Base-by-base conservation (phyloP, 2,797 vertebrate species). In the Protosalanx chinensis region DNA sequence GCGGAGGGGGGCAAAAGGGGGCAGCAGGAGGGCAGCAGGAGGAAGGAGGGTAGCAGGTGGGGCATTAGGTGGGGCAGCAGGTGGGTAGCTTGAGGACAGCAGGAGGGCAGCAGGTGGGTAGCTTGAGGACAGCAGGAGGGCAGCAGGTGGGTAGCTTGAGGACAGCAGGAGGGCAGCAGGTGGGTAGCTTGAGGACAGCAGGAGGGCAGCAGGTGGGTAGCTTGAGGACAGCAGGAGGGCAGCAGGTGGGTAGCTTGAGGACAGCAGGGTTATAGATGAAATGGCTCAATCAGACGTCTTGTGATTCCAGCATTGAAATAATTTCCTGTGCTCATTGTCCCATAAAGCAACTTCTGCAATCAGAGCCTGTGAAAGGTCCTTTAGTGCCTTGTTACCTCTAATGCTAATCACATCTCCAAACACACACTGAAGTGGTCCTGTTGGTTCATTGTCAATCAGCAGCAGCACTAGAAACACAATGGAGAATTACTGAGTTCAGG, bases 401-500 rank as follows among this genome's bases (percentile, higher is more conserved):
- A 20, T 46, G 10, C 63, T 41, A 57, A 32, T 67, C 6, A 57
- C 51, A 56, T 63, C 76, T 72, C 68, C 70, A 65, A 63, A 62
- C 58, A 60, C 74, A 51, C 64, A 67, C 37, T 72, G 2, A 18
- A 81, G 72, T 30, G 67, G 35, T 41, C 78, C 46, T 75, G 65
- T 41, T 27, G n/a, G 61, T 15, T 4, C 1, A 32, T 13, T 13
- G 67, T 70, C 79, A 74, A 78, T 76, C 68, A 79, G 68, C 58
- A 63, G 67, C 68, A 59, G 33, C 41, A 29, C 64, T 51, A 66
- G 67, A 37, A 51, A 82, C 70, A 84, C 77, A 85, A 89, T 86
- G 83, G 84, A 90, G 37, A 33, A 87, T 88, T 87, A 87, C 78
- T 80, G 67, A 1, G 73, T 65, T 59, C 46, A 2, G 41, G 56